Conservation (phyloP, 2,797 vertebrate species). For the Rhabdophis nuchalis region DNA sequence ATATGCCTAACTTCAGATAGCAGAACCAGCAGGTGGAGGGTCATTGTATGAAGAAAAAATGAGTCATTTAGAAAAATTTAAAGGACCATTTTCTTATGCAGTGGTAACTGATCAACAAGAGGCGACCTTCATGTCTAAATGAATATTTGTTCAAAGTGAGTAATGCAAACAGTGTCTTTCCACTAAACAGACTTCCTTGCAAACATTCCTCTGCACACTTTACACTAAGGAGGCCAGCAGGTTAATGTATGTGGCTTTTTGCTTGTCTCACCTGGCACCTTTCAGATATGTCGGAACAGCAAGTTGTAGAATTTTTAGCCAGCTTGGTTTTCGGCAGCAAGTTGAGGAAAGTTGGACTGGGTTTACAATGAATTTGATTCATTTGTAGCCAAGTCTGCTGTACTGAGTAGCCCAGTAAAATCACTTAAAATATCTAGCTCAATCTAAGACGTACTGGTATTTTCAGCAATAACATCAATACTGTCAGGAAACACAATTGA, state of each 20-base stretch:
- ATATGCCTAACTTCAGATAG: not conserved
- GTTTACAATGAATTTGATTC: no score
- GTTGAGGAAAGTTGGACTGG: not conserved
- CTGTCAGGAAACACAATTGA: not conserved
- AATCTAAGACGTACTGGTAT: not conserved
- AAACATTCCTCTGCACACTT: not conserved
- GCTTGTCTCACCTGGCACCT: not conserved
- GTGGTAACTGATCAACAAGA: not conserved
- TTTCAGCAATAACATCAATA: not conserved
- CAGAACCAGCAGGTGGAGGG: not conserved
- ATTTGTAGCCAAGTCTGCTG: not conserved
- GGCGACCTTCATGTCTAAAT: not conserved
- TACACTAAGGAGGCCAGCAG: not conserved
- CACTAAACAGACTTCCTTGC: not conserved
- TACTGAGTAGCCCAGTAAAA: not conserved
- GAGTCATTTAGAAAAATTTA: not conserved
- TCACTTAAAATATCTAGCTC: not conserved
- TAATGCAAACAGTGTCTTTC: not conserved
- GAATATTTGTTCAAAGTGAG: not conserved
- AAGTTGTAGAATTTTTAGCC: not conserved
- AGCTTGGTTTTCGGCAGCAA: not conserved
- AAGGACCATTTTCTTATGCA: not conserved
- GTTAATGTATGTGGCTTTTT: not conserved
- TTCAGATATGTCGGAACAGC: not conserved
- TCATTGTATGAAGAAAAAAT: not conserved